These are phyloP conservation scores for Megaceryle maxima DNA, from an alignment of 2,113 vertebrate genomes.

Conservation along the genomic window DNA sequence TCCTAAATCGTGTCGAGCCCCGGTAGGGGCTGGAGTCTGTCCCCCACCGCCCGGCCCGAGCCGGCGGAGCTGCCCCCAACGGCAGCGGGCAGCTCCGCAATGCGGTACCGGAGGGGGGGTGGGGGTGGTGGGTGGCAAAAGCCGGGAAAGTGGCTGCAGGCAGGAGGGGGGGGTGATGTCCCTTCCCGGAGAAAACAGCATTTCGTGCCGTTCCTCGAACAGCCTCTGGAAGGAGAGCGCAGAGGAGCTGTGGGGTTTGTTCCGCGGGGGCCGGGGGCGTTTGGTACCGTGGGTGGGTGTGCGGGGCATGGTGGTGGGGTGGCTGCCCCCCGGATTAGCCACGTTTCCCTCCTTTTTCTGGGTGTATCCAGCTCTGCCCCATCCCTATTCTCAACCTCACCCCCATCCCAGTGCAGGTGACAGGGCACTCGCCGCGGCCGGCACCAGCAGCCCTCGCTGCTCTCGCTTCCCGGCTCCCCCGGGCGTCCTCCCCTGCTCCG, in stretches of 20 bases:
- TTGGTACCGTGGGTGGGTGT: background rate
- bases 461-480: background rate
- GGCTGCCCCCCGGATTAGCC: rapidly evolving
- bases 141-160: background rate
- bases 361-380: background rate
- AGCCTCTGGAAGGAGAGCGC: background rate
- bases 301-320: background rate
- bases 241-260: background rate
- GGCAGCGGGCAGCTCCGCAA: background rate
- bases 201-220: background rate
- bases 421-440: background rate
- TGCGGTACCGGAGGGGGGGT: background rate
- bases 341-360: background rate
- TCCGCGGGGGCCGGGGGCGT: too few relatives aligned
- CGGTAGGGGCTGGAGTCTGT: background rate
- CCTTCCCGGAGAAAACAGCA: background rate
- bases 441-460: background rate
- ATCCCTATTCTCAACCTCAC: background rate
- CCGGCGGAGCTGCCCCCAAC: background rate
- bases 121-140: background rate
- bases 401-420: background rate
- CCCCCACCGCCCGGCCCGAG: too few relatives aligned
- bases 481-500: background rate
- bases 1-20: background rate
- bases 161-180: background rate